A percentile compares a stretch with the other conserved stretches of the same genome.
Conservation (phyloP, 2,113 vertebrate species). For the Cynocephalus volans region DNA sequence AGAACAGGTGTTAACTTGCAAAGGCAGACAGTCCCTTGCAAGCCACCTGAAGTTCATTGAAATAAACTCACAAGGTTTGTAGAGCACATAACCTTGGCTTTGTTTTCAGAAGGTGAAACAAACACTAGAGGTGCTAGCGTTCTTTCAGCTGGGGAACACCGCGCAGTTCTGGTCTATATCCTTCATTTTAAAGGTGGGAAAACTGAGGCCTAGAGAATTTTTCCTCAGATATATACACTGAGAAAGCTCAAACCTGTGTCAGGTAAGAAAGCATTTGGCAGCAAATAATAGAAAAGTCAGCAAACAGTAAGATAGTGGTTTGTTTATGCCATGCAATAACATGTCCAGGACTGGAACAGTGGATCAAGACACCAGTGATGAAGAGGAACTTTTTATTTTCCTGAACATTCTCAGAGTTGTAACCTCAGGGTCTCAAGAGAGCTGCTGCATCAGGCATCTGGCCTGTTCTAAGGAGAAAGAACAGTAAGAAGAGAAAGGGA, state of each 20-base stretch:
- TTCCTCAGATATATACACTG: background rate
- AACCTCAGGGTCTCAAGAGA: background rate
- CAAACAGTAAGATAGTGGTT: background rate
- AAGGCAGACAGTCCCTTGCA: background rate
- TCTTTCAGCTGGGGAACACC: background rate
- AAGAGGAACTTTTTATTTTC: background rate
- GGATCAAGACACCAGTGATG: background rate
- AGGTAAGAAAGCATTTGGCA: background rate
- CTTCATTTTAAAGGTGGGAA: background rate
- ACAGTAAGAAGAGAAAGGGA: background rate
- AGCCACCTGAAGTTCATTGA: too few species aligned
- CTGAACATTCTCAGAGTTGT: background rate
- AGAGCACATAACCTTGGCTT: background rate
- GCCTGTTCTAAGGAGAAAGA: background rate
- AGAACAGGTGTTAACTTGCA: background rate
- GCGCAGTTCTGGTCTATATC: background rate
- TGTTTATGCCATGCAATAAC: background rate
- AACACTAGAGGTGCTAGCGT: background rate
- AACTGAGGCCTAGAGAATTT: background rate
- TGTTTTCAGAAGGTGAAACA: background rate
- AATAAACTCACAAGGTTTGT: background rate
- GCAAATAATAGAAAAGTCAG: constrained; percentile 9
- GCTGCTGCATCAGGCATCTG: background rate
- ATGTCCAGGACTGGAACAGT: background rate
- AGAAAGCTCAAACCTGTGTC: background rate